phyloP scores from a whole-genome alignment of 1,140 invertebrate genomes.

The Zaprionus ornatus region DNA sequence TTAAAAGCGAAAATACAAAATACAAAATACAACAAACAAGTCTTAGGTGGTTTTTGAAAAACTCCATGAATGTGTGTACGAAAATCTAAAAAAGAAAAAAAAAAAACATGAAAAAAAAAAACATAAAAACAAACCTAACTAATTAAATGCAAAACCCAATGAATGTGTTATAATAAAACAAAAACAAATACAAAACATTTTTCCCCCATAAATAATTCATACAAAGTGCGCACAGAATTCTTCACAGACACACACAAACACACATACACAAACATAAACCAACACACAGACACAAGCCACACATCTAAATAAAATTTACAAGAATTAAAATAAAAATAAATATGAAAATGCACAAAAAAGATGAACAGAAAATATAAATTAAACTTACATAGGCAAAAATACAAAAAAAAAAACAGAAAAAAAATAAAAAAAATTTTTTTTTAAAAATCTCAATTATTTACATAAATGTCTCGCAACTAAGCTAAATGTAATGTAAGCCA shows the following conservation, averaged over 20 bases:
- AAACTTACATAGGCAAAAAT: constrained; percentile 75
- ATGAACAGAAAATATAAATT: constrained; percentile 63
- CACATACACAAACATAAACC: constrained; percentile 44
- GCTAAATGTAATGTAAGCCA: constrained; percentile 76
- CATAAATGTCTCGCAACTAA: constrained; percentile 81
- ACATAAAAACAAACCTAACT: constrained; percentile 24
- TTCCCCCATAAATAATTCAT: constrained; percentile 62
- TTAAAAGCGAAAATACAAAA: constrained; percentile 35
- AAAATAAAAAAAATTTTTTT: constrained; percentile 30
- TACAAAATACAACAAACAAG: constrained; percentile 29
- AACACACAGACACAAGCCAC: constrained; percentile 40
- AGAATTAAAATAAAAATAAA: constrained; percentile 42
- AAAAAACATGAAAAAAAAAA: constrained; percentile 23
- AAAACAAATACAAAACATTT: constrained; percentile 39
- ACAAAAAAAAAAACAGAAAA: constrained; percentile 33
- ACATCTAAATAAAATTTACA: constrained; percentile 79
- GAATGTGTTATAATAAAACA: constrained; percentile 44
- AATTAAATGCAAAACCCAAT: constrained; percentile 66
- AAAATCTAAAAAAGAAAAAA: constrained; percentile 49
- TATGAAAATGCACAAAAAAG: constrained; percentile 48
- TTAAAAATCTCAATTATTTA: constrained; percentile 78
- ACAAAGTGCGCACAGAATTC: constrained; percentile 33
- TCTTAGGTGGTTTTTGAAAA: constrained; percentile 75
- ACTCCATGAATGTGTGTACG: constrained; percentile 77
- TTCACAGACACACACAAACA: constrained; percentile 42